Percentiles rank a stretch among this genome's conserved stretches.
These are phyloP conservation scores for Drosophila ironensis DNA, from an alignment of 1,140 invertebrate species.

Conservation along the genomic window DNA sequence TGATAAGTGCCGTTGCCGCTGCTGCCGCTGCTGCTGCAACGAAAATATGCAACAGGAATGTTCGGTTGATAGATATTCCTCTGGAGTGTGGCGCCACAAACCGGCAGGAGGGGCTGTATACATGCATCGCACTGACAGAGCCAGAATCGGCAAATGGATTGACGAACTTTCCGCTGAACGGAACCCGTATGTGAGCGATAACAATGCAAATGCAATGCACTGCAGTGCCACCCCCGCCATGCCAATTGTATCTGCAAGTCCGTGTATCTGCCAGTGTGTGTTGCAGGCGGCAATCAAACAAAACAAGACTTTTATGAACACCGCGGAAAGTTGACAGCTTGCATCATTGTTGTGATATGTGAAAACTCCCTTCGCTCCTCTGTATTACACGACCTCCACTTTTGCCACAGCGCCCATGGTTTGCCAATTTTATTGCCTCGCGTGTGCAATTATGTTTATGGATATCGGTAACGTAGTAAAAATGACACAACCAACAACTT, in stretches of 20 bases:
- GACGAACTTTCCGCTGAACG: slow-evolving; percentile 37
- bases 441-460: slow-evolving; percentile 74
- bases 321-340: slow-evolving; percentile 79
- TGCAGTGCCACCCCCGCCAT: slow-evolving; percentile 6
- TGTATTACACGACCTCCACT: slow-evolving; percentile 9
- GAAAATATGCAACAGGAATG: slow-evolving; percentile 61
- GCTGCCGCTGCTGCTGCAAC: slow-evolving; percentile 46
- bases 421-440: slow-evolving; percentile 71
- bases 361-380: too few relatives aligned
- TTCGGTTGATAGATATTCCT: slow-evolving; percentile 70
- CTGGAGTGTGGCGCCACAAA: background rate
- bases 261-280: background rate
- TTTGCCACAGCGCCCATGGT: background rate
- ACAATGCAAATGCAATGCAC: slow-evolving; percentile 76
- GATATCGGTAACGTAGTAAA: slow-evolving; percentile 58
- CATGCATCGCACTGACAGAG: background rate
- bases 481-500: slow-evolving; percentile 35
- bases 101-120: background rate
- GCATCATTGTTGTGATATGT: slow-evolving; percentile 74
- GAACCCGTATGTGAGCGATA: slow-evolving; percentile 71
- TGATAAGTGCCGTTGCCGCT: slow-evolving; percentile 66
- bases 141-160: slow-evolving; percentile 27
- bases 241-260: slow-evolving; percentile 10
- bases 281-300: slow-evolving; percentile 65
- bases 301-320: slow-evolving; percentile 78